Evolutionary conservation across 2,797 vertebrate genomes (phyloP), one percentile per base, ranked within the genome.

Genomic region (Myripristis murdjan): DNA sequence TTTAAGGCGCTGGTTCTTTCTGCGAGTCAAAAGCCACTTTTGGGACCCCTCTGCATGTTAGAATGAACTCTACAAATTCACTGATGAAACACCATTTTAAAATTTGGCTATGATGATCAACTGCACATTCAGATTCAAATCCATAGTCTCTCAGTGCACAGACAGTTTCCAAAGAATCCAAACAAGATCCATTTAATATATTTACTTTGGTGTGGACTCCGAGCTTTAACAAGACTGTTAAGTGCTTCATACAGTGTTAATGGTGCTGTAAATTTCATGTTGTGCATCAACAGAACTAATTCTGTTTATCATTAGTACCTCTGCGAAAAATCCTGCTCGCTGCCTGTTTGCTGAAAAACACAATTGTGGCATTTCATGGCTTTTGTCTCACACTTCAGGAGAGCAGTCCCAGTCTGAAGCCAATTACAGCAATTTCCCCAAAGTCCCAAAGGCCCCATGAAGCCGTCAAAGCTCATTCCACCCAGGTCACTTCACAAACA

Each of bases 381-480:
- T 75, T 75, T 84, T 1, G 1, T 61, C 28, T 75, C 54, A 65
- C 54, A 67, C 68, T 33, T 60, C 37, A 64, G 69, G 72, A 70
- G 75, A 67, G 46, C 58, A 60, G 37, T 70, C 68, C 57, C 63
- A 63, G 49, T 54, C 75, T 75, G 48, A 88, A 81, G 73, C 75
- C 81, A 88, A 77, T 86, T 79, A 89, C 47, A 73, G 52, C 46
- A 2, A 82, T 83, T 89, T 89, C 80, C 60, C 65, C 75, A 51
- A 89, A 68, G 58, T 77, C 75, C 62, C 81, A 54, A 64, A 75
- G 67, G 60, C 57, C 75, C 70, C 69, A 76, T 81, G 60, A 82
- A 82, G 55, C 65, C 64, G 76, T 80, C 69, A 75, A 65, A 70
- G 75, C 72, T 72, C 46, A 77, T 84, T 85, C 70, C 24, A 75